Evolutionary conservation across 1,140 invertebrate species (phyloP), one percentile per base, ranked within the genome.

Genomic region (Melipona quadrifasciata): DNA sequence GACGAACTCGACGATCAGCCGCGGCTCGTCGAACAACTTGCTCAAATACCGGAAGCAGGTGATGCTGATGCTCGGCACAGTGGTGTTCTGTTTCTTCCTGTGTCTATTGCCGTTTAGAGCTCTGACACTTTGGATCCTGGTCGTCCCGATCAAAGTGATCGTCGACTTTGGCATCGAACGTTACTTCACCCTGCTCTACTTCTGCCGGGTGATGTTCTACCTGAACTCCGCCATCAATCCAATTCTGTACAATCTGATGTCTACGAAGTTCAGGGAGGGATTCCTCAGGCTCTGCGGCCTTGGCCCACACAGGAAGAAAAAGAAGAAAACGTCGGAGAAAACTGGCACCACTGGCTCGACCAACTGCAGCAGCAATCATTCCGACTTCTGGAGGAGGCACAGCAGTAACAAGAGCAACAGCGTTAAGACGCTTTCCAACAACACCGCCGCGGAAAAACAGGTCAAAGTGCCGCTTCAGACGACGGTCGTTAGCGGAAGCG

Each of bases 221-320:
- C 95, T 98, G 31, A 98, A 98, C 92, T 98, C 98, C 11, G 97
- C 98, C 47, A 96, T 98, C 81, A 99, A 98, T 94, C 98, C 98
- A 8, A 98, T 98, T 87, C 95, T 98, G 24, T 98, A 99, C 94
- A 98, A 98, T 93, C 95, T 98, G 21, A 98, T 98, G 97, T 98
- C 97, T n/a, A 98, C 97, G 0, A 98, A 98, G 93, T 99, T 98
- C 94, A 96, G 98, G 19, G 96, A 97, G 27, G 98, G 97, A 0
- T 98, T 98, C 90, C 94, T 96, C 16, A 96, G 96, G 73, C 90
- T 97, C 68, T 95, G 96, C 87, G 90, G 95, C 0, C 79, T 93
- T 6, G 87, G 87, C 0, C 85, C 75, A 0, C 89, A 72, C 14
- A 80, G 82, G 2, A 68, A 80, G 68, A 88, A 89, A 61, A 92